Conservation (phyloP, 1,140 invertebrate genomes). For the Drosophila persimilis region DNA sequence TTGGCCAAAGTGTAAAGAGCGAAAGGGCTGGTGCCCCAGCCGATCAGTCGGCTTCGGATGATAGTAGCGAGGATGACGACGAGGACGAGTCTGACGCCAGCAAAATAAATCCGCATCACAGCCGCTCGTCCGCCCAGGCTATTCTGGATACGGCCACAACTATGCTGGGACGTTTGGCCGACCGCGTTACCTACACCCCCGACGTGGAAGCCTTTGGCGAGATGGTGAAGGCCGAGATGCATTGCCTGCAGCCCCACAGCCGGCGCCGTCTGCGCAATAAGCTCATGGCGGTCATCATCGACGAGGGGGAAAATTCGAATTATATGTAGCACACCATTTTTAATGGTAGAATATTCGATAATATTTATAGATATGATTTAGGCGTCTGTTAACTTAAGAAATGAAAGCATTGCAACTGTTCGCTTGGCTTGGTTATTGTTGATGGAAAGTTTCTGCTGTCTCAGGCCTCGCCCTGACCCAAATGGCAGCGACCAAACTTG, state of each 20-base stretch:
- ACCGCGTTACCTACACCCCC: neutral
- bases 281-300: constrained; percentile 3
- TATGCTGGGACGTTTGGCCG: neutral
- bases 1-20: neutral
- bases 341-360: neutral
- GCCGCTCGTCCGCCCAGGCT: too few species aligned
- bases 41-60: too few species aligned
- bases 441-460: constrained; percentile 12
- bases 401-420: constrained; percentile 17
- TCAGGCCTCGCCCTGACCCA: constrained; percentile 21
- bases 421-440: too few species aligned
- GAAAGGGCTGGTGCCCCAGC: neutral
- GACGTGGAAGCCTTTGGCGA: constrained; percentile 14
- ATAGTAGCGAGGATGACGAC: too few species aligned
- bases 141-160: neutral
- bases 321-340: neutral
- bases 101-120: too few species aligned
- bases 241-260: neutral
- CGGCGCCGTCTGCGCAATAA: neutral
- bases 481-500: constrained; percentile 38
- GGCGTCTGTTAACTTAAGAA: constrained; percentile 3
- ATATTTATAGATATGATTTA: neutral
- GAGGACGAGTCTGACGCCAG: too few species aligned
- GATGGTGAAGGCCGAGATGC: constrained; percentile 4
- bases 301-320: neutral